Evolutionary conservation across 2,888 invertebrate genomes (phyloP).

Genomic region (Drosophila atripex): DNA sequence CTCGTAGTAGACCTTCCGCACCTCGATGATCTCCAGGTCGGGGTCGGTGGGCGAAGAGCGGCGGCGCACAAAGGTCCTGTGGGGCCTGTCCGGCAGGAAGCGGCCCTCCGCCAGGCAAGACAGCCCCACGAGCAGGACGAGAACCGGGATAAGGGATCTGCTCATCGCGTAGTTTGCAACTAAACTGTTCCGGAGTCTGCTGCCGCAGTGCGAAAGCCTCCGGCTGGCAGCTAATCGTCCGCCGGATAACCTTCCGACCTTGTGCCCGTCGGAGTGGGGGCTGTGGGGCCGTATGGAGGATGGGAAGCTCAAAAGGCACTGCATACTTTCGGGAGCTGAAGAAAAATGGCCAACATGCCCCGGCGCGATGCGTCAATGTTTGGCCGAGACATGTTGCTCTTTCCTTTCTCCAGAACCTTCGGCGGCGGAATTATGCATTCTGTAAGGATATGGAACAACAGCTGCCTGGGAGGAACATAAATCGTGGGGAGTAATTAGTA

Average conservation of each 20-base stretch:
- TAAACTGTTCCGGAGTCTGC: constrained; percentile 17
- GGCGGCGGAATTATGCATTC: neutral
- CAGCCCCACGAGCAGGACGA: constrained; percentile 20
- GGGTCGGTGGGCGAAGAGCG: constrained; percentile 40
- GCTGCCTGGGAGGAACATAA: neutral
- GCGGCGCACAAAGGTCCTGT: constrained; percentile 55
- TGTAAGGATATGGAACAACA: neutral
- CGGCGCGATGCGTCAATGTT: constrained; percentile 42
- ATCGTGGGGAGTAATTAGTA: neutral
- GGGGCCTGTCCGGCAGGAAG: constrained; percentile 1
- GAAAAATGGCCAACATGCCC: constrained; percentile 37
- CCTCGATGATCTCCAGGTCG: constrained; percentile 60
- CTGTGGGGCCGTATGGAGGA: neutral
- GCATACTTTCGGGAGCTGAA: constrained; percentile 57
- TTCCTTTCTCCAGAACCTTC: neutral
- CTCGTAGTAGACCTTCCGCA: constrained; percentile 61
- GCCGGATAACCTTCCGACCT: constrained; percentile 39
- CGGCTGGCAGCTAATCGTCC: constrained; percentile 28
- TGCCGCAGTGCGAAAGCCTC: neutral
- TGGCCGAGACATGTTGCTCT: neutral
- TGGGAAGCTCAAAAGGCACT: neutral
- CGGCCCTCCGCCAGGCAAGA: constrained; percentile 22
- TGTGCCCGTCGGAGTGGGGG: neutral
- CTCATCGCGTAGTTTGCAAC: constrained; percentile 26
- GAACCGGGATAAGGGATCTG: constrained; percentile 24